Percentiles rank a stretch among this genome's conserved stretches.
Conservation (phyloP, 2,888 invertebrate genomes). For the Ornithoptera priamus region DNA sequence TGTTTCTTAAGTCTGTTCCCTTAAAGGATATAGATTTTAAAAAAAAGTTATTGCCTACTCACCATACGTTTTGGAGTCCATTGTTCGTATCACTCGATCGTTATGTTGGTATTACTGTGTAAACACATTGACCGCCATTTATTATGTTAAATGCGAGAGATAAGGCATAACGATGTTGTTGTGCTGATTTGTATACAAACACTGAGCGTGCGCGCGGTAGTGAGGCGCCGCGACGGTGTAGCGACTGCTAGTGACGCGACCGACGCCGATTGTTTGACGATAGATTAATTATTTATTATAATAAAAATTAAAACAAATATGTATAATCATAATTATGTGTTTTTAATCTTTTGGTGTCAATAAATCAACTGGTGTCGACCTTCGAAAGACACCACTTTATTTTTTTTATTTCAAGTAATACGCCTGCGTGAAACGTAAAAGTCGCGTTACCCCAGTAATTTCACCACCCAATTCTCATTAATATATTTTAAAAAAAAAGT, state of each 20-base stretch:
- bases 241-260: constrained; percentile 20
- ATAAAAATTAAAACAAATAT: no score
- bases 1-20: no score
- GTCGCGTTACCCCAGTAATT: no score
- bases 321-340: no score
- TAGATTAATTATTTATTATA: background rate
- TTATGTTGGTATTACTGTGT: background rate
- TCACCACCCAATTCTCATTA: no score
- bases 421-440: no score
- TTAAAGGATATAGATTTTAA: background rate
- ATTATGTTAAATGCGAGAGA: constrained; percentile 5
- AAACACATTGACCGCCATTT: background rate
- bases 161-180: constrained; percentile 34
- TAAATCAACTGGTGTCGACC: no score
- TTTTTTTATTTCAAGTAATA: no score
- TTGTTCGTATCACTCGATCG: background rate
- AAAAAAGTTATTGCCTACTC: background rate
- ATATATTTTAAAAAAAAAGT: no score
- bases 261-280: background rate
- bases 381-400: no score
- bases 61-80: constrained; percentile 2
- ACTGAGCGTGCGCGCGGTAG: constrained; percentile 39
- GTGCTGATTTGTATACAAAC: constrained; percentile 42
- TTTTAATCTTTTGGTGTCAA: no score
- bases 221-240: constrained; percentile 25